Evolutionary conservation across 2,113 vertebrate species (phyloP).

Genomic region (Actenoides lindsayi): DNA sequence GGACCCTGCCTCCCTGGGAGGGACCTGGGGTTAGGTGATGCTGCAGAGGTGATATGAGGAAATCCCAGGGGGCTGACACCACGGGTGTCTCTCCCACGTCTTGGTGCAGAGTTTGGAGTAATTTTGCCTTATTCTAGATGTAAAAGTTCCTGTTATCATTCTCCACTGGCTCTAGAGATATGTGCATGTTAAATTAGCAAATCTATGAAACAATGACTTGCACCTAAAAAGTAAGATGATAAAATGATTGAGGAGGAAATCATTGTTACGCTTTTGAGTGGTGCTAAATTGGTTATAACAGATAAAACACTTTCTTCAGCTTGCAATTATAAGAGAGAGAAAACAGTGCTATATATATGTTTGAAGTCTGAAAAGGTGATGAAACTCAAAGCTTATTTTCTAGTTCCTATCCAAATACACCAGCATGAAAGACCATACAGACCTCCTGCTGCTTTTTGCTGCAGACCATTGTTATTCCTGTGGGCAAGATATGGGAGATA

Average conservation of each 20-base stretch:
- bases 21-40: not conserved
- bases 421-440: not conserved
- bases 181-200: not conserved
- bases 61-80: not conserved
- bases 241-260: not conserved
- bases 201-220: not conserved
- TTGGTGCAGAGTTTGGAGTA: not conserved
- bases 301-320: not conserved
- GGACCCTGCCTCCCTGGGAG: not conserved
- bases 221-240: not conserved
- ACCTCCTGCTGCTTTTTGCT: not conserved
- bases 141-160: not conserved
- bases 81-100: fast-evolving
- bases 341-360: not conserved
- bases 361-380: not conserved
- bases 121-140: not conserved
- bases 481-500: not conserved
- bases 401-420: not conserved
- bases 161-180: not conserved
- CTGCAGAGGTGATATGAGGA: not conserved
- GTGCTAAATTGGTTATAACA: not conserved
- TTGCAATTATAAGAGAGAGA: not conserved
- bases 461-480: not conserved
- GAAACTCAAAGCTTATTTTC: slow-evolving; percentile 17
- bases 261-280: not conserved